Conservation (phyloP, 1,140 invertebrate species). For the Diplogasteroides magnus region DNA sequence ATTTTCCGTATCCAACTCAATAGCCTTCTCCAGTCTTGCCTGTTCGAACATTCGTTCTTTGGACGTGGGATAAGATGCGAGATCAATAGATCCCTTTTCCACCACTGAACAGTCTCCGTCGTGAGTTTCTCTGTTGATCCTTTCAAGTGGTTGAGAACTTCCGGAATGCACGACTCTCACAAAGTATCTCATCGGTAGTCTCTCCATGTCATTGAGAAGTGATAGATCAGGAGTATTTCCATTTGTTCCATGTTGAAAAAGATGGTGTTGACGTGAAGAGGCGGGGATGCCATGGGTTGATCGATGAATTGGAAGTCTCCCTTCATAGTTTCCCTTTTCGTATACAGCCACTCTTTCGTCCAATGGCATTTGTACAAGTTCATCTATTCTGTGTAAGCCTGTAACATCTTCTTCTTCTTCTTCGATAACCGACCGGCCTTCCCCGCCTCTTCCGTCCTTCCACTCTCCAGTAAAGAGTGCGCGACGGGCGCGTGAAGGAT, state of each 20-base stretch:
- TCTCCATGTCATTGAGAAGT: constrained; percentile 42
- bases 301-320: neutral
- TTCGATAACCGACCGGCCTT: no score
- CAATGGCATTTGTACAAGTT: constrained; percentile 20
- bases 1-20: neutral
- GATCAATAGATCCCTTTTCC: constrained; percentile 10
- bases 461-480: neutral
- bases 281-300: neutral
- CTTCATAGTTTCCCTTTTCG: constrained; percentile 18
- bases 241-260: neutral
- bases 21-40: constrained; percentile 19
- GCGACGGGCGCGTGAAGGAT: neutral
- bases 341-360: constrained; percentile 13
- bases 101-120: no score
- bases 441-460: neutral
- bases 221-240: neutral
- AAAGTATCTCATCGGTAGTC: constrained; percentile 22
- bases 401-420: neutral
- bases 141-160: neutral
- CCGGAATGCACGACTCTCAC: constrained; percentile 30
- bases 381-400: neutral
- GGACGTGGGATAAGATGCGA: neutral
- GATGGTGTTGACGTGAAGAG: neutral
- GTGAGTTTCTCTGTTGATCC: constrained; percentile 8
- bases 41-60: constrained; percentile 21